Conservation (phyloP, 2,888 invertebrate species). For the Lithophane semibrunnea region DNA sequence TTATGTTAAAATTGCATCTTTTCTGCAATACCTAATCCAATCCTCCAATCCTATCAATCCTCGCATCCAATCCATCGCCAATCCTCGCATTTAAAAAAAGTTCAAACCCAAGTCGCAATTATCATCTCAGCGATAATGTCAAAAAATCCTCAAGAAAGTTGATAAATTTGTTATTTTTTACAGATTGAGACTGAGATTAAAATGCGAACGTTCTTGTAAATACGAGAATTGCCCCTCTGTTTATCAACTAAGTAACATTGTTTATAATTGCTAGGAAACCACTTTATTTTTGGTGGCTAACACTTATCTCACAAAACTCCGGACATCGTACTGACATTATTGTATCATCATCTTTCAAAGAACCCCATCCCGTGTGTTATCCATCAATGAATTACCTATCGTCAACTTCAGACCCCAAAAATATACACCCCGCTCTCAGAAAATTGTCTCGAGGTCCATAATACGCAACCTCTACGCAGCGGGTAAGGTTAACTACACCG, state of each 20-base stretch:
- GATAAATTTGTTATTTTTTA: too few relatives aligned
- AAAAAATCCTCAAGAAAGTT: too few relatives aligned
- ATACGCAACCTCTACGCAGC: conserved; percentile 32
- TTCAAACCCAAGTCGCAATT: too few relatives aligned
- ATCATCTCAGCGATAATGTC: too few relatives aligned
- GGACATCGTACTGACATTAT: background rate
- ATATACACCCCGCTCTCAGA: conserved; percentile 5
- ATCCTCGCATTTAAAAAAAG: too few relatives aligned
- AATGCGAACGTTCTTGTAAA: too few relatives aligned
- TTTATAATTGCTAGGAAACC: background rate
- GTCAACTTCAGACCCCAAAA: conserved; percentile 20
- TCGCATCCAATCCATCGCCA: too few relatives aligned
- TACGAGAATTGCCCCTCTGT: background rate
- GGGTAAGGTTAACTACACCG: background rate
- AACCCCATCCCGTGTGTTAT: background rate
- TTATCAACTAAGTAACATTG: background rate
- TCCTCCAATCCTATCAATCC: too few relatives aligned
- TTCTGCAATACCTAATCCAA: too few relatives aligned
- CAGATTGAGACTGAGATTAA: too few relatives aligned
- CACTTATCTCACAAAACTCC: too few relatives aligned
- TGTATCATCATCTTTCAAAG: background rate
- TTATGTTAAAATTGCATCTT: too few relatives aligned
- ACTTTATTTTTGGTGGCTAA: background rate
- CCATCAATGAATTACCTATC: conserved; percentile 34
- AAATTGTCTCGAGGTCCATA: conserved; percentile 13